Evolutionary conservation across 2,888 invertebrate genomes (phyloP), one percentile per base, ranked within the genome.

Genomic region (Gandaritis pyraliata): DNA sequence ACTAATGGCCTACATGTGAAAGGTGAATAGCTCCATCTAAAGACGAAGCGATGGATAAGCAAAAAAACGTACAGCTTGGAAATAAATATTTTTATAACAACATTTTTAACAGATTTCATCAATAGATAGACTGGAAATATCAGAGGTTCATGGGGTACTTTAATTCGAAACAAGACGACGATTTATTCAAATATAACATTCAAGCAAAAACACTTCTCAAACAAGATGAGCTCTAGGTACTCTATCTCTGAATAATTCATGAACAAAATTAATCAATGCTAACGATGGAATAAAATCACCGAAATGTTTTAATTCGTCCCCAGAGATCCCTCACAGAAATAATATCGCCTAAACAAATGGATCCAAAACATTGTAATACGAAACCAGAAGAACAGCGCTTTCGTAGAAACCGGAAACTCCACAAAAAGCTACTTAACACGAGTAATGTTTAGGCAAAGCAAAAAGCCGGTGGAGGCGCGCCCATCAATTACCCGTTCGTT

Each of bases 1-100:
- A 83, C 87, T 90, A 90, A 89, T 86, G 86, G 85, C 83, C 83
- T 85, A 86, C 84, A 90, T 86, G 84, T 83, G 86, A 87, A 88
- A 88, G 87, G 88, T 86, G 86, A 89, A 90, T 85, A 81, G 83
- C 84, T 85, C 77, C 78, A 82, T 85, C 78, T 74, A 75, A 80
- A 79, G 73, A 76, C 74, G 76, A 72, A 80, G 80, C 81, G 80
- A 70, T 71, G 80, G 78, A 80, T 81, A 84, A 83, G 81, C 74
- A 74, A 41, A 15, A n/a, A 5, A 18, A 33, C 36, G 18, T 18
- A 10, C 30, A 33, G 29, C 16, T 45, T 33, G 16, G 16, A 18
- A 53, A 43, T 7, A 49, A 49, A 38, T 30, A 11, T 29, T 41
- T 41, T 52, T 29, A 41, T 52, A 41, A 30, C 30, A 43, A 8